Base-by-base conservation (phyloP, 2,113 vertebrate genomes). In the Lanius ludovicianus region DNA sequence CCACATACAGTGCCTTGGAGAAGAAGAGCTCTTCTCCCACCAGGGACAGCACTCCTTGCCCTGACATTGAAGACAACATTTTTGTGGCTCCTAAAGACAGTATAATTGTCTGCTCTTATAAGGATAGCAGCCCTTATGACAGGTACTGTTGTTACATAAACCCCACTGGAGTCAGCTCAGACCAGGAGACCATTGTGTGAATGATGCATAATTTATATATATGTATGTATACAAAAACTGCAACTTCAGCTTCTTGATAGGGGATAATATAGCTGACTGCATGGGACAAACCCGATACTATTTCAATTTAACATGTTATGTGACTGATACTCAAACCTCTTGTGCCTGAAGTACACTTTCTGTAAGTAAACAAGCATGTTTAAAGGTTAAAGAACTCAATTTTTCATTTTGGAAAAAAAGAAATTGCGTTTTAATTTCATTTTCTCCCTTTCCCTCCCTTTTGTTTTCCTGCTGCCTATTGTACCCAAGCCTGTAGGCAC, bases 71-170 rank as follows among this genome's bases (percentile, higher is more conserved):
- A 95, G 98, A 98, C 77, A 98, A 97, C 89, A 96, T 98, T 91
- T 98, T 97, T 91, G 97, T 98, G 52, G 97, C 97, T 75, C 98
- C 98, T 68, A 98, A 97, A 93, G 98, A 98, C 96, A 98, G 97
- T 85, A 84, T 98, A 81, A 98, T 98, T 75, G 97, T 98, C 83
- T 98, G 97, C 90, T 98, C 98, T 46, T 98, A 98, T 97, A 98
- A 98, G 93, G 98, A 98, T 81, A 98, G 95, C 94, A 98, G 96
- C 82, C 97, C 98, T 83, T 98, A 98, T 37, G 98, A 98, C 91
- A 98, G 93, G 91, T 98, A 98, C 94, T 99, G 98, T 96, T 98
- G 98, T 94, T 98, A 98, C 62, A 97, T 98, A 96, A 98, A 98
- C 84, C 98, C 98, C 44, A 94, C 90, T 28, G 98, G 96, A 94